phyloP scores from a whole-genome alignment of 2,113 vertebrate species.

The Nothocercus julius region DNA sequence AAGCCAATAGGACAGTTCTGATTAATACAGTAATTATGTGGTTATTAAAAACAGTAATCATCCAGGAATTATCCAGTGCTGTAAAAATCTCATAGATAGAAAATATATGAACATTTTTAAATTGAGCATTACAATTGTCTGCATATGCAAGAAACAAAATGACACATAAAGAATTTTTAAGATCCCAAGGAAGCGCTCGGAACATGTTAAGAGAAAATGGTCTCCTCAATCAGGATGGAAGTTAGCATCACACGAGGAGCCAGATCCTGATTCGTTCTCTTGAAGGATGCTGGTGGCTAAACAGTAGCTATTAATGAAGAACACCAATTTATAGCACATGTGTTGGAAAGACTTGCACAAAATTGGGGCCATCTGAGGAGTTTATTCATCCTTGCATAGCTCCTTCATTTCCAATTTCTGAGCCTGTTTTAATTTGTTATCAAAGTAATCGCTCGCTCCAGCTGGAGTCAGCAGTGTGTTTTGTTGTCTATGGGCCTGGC shows the following conservation, averaged over 20 bases:
- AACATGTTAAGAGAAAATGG: conserved; percentile 75
- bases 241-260: conserved; percentile 57
- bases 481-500: conserved; percentile 72
- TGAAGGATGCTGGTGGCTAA: conserved; percentile 69
- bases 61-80: conserved; percentile 77
- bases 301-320: conserved; percentile 79
- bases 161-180: conserved; percentile 81
- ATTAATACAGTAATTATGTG: conserved; percentile 82
- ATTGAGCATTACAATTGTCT: conserved; percentile 76
- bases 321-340: conserved; percentile 72
- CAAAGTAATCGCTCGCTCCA: conserved; percentile 78
- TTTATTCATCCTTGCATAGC: conserved; percentile 74
- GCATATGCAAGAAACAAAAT: conserved; percentile 74
- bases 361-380: conserved; percentile 57
- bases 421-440: conserved; percentile 83
- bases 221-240: conserved; percentile 76
- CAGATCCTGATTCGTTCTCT: conserved; percentile 65
- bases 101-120: conserved; percentile 82
- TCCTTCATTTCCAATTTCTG: conserved; percentile 79
- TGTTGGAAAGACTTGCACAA: conserved; percentile 68
- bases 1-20: conserved; percentile 78
- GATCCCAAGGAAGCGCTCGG: conserved; percentile 75
- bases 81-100: conserved; percentile 77
- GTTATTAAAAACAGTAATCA: conserved; percentile 87
- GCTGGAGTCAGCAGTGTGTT: conserved; percentile 75